Conservation (phyloP, 2,797 vertebrate genomes). For the Agapornis canus region DNA sequence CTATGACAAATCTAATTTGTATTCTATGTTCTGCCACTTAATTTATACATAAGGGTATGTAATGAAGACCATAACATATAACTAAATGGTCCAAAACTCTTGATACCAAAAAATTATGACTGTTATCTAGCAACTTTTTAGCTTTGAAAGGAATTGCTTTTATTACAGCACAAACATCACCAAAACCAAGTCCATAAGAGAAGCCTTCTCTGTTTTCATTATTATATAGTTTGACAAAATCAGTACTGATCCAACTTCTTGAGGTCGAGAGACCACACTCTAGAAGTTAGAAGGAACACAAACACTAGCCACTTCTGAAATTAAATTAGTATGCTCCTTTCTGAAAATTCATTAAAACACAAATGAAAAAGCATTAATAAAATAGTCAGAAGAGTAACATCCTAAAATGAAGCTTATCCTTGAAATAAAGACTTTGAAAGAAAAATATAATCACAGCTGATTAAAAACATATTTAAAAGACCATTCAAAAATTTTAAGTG, state of each 20-base stretch:
- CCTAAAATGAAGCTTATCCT: not conserved
- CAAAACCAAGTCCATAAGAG: not conserved
- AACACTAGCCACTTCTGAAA: not conserved
- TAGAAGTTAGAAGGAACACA: not conserved
- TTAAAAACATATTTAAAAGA: not conserved
- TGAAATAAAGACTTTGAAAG: not conserved
- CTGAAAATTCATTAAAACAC: not conserved
- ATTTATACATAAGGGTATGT: not conserved
- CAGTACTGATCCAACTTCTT: not conserved
- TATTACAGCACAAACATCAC: not conserved
- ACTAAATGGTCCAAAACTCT: not conserved
- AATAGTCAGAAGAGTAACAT: not conserved
- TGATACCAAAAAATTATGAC: not conserved
- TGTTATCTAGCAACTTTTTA: not conserved
- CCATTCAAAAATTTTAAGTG: not conserved
- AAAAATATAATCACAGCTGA: not conserved
- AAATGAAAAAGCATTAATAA: not conserved
- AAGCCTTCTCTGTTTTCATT: not conserved
- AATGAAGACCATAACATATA: not conserved
- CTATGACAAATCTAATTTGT: not conserved
- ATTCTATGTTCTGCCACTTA: not conserved
- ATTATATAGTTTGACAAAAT: not conserved
- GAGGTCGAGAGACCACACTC: rapidly evolving
- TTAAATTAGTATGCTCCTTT: not conserved
- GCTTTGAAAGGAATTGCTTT: not conserved